A percentile compares a stretch with the other conserved stretches of the same genome.
These are phyloP conservation scores for Perognathus longimembris DNA, from an alignment of 2,113 vertebrate genomes.

Conservation along the genomic window DNA sequence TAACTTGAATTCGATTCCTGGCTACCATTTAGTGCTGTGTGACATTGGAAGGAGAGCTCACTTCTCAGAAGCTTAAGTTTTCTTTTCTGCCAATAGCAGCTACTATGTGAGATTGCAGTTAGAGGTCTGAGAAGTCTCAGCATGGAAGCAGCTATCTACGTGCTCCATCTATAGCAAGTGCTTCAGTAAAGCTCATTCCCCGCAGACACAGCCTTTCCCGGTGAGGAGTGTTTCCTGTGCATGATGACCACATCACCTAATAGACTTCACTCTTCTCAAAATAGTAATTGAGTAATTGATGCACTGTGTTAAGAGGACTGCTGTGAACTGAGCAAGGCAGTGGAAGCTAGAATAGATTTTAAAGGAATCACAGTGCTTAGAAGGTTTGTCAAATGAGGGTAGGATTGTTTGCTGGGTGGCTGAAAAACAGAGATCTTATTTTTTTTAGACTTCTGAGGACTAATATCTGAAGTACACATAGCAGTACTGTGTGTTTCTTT, in stretches of 20 bases:
- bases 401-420: background rate
- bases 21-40: background rate
- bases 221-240: rapidly evolving
- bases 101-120: background rate
- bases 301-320: background rate
- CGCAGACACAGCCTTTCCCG: rapidly evolving
- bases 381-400: background rate
- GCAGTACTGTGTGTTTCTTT: background rate
- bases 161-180: rapidly evolving
- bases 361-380: background rate
- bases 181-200: background rate
- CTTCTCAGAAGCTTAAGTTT: background rate
- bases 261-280: background rate
- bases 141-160: background rate
- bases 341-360: background rate
- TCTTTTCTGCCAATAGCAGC: background rate
- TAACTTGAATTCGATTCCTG: background rate
- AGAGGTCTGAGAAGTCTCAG: background rate
- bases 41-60: background rate
- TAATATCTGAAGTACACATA: background rate
- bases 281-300: background rate
- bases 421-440: background rate
- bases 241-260: background rate
- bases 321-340: background rate
- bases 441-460: background rate